Evolutionary conservation across 2,113 vertebrate genomes (phyloP), one percentile per base, ranked within the genome.

Genomic region (Hemichromis elongatus): DNA sequence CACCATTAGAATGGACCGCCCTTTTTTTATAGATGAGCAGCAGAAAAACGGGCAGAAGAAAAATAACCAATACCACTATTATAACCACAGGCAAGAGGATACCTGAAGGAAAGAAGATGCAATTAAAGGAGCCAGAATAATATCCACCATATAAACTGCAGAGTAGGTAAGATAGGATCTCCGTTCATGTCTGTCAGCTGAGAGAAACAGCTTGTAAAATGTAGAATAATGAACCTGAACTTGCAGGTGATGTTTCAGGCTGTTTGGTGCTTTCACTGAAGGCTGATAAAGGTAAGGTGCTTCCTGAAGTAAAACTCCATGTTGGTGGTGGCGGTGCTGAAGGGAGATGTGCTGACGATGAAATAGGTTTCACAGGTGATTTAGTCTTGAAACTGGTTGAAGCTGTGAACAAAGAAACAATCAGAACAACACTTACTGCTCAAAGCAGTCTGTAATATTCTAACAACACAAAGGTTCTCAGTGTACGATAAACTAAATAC

Each of bases 321-420:
- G 66, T 73, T 73, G 18, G 13, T 19, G 66, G 24, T 2, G 21
- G 40, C 9, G 21, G 66, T 0, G 66, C 16, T 73, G 66, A 45
- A 7, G 9, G 24, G 2, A 73, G 9, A 47, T 18, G 5, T 47
- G 24, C 40, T 73, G 66, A 73, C 9, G 9, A 28, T 11, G 66
- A 47, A 47, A 18, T 3, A 1, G 66, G 1, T 11, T 45, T 45
- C 40, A 26, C 1, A 0, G 24, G 5, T 2, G 40, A 16, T 16
- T 47, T 70, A 1, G 37, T 26, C 66, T 47, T 47, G 21, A 45
- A 70, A 28, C 14, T 19, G 7, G 47, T 0, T 1, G 40, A 26
- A 47, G 66, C 66, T 73, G 40, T 18, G 5, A 73, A 47, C 40
- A 47, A 47, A 18, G 21, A 47, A 73, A 73, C 66, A 73, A 73